Evolutionary conservation across 2,113 vertebrate species (phyloP).

Genomic region (Hemiprocne comata): DNA sequence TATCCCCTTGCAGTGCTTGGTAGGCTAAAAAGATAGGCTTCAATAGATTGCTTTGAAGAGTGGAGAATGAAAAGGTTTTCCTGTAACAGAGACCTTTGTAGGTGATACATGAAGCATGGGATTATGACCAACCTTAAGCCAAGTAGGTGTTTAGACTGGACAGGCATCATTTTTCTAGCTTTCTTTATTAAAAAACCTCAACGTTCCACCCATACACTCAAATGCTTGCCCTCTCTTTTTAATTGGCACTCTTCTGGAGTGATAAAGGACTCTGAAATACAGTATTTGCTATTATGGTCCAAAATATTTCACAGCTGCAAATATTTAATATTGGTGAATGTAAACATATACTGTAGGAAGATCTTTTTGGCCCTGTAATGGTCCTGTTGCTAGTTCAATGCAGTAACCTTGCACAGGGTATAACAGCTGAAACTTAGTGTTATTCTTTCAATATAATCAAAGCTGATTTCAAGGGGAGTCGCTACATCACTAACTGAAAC

Average conservation of each 20-base stretch:
- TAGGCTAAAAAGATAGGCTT: slow-evolving; percentile 22
- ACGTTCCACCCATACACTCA: neutral
- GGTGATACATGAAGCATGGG: neutral
- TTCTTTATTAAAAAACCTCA: neutral
- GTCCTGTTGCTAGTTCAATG: neutral
- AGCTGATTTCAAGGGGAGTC: neutral
- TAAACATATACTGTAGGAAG: neutral
- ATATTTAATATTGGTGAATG: neutral
- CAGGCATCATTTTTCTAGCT: neutral
- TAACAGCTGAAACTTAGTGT: neutral
- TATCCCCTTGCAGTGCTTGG: neutral
- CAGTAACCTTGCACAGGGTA: neutral
- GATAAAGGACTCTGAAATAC: neutral
- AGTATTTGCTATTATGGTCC: neutral
- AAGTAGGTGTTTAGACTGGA: neutral
- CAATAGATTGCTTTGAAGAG: slow-evolving; percentile 23
- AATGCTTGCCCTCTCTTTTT: neutral
- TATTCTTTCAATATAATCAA: neutral
- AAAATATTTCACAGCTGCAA: neutral
- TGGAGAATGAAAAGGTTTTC: neutral
- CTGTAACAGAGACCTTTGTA: neutral
- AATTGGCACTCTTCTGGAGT: neutral
- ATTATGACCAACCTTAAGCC: neutral
- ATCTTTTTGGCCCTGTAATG: neutral
- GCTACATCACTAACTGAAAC: neutral